Evolutionary conservation across 2,797 vertebrate species (phyloP), one percentile per base, ranked within the genome.

Genomic region (Hyperoplus immaculatus): DNA sequence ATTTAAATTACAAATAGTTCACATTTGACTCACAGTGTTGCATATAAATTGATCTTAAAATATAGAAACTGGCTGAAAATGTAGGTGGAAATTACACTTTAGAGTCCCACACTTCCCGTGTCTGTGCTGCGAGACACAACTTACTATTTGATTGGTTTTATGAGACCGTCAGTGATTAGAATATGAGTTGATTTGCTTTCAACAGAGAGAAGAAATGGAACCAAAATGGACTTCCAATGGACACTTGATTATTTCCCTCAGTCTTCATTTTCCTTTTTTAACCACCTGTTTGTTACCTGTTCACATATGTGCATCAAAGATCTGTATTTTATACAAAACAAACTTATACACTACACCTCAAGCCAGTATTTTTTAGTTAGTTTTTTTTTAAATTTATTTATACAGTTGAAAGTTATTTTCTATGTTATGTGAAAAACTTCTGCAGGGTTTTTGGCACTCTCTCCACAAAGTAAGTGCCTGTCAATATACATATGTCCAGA

Each of bases 371-470:
- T 75, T 41, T 47, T 67, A 72, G n/a, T 58, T 55, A 43, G 77
- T 71, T 60, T 58, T 66, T 84, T 65, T 80, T 60, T 18, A 5
- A 72, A 80, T 77, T 51, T 87, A 89, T 89, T 89, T 89, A 88
- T 91, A 78, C 67, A 69, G 54, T 73, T 77, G 54, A 63, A 63
- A 54, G 5, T 49, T 69, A 55, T 80, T 80, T 74, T 29, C 29
- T 65, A 75, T 78, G 4, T 73, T 57, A 14, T 49, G 47, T 79
- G 43, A 72, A 68, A 64, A 49, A 29, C 12, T 45, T 67, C 36
- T 78, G 57, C 65, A 56, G 73, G 79, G 63, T 42, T 72, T 29
- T 81, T 75, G 50, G 59, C 69, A 76, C 47, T 77, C 70, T 72
- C 7, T 80, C 2, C 6, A 50, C 57, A 50, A 47, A 78, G 18